Evolutionary conservation across 1,140 invertebrate genomes (phyloP), one percentile per base, ranked within the genome.

Genomic region (Armadillidium nasatum): DNA sequence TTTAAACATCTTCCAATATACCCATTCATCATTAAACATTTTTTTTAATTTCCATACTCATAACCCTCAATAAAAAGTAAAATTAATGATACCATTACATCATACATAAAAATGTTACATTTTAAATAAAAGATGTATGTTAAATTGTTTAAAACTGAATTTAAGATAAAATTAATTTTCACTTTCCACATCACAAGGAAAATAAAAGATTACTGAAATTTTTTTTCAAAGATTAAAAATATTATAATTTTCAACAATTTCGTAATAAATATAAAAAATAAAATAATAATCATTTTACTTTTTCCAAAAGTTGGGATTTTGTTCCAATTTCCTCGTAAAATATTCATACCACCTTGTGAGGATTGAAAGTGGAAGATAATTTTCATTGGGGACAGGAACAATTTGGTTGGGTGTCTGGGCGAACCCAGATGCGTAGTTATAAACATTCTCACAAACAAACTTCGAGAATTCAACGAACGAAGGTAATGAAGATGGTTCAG

Each of bases 281-380:
- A 2, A 60, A 60, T 60, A 60, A 60, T 60, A 13, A 60, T 19
- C 11, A 7, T 60, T 4, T 60, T 60, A 89, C 78, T 84, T 87
- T 84, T 91, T 94, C 96, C 96, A 98, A 84, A 98, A 99, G 83
- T 97, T 92, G 1, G 96, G 95, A 87, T 98, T 97, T 80, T 93
- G 90, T 82, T 92, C 89, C 74, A 98, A 85, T 81, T 94, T 88
- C 83, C 95, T 86, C 82, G 95, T 90, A 83, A 98, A 98, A 82
- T 93, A 97, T 76, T 91, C 89, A 83, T 94, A 98, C 97, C 97
- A 99, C 67, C 90, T 92, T 83, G 96, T 91, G 9, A 99, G 87
- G 0, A 90, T 90, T 69, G 91, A 92, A 21, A 98, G 84, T 0
- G 96, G 95, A 45, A 99, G 90, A 85, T 91, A 96, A 43, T 89